Conservation (phyloP, 1,140 invertebrate species). For the Glossosoma conforme region DNA sequence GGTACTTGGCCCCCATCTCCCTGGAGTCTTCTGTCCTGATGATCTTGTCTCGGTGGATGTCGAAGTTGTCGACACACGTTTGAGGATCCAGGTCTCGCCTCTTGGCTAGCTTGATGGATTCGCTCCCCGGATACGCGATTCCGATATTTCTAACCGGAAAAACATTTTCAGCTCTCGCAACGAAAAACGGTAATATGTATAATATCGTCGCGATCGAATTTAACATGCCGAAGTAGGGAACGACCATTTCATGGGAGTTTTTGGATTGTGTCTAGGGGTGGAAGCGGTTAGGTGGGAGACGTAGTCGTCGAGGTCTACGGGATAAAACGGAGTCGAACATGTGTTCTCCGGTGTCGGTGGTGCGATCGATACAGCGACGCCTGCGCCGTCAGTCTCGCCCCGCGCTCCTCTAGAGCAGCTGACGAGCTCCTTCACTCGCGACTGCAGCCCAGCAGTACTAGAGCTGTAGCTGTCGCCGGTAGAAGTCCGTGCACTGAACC, state of each 20-base stretch:
- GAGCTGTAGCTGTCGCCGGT: not conserved
- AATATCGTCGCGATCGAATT: no score
- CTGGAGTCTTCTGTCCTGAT: constrained; percentile 85
- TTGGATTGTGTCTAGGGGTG: no score
- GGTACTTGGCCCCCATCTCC: constrained; percentile 80
- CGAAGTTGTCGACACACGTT: constrained; percentile 64
- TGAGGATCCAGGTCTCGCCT: constrained; percentile 45
- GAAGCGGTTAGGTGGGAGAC: no score
- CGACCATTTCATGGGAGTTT: no score
- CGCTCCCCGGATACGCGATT: constrained; percentile 9
- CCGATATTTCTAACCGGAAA: constrained; percentile 16
- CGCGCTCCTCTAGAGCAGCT: constrained; percentile 17
- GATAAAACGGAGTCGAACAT: no score
- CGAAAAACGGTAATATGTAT: no score
- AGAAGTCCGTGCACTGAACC: constrained; percentile 7
- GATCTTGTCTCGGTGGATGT: constrained; percentile 82
- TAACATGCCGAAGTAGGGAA: no score
- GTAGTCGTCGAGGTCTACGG: no score
- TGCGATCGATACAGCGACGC: not conserved
- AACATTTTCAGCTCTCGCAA: constrained; percentile 15
- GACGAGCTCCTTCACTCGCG: not conserved
- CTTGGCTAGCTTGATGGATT: constrained; percentile 20
- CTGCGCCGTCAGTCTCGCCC: constrained; percentile 31
- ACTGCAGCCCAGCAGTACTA: not conserved
- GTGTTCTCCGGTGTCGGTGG: constrained; percentile 1